Evolutionary conservation across 2,113 vertebrate genomes (phyloP), one percentile per base, ranked within the genome.

Genomic region (Rhombomys opimus): DNA sequence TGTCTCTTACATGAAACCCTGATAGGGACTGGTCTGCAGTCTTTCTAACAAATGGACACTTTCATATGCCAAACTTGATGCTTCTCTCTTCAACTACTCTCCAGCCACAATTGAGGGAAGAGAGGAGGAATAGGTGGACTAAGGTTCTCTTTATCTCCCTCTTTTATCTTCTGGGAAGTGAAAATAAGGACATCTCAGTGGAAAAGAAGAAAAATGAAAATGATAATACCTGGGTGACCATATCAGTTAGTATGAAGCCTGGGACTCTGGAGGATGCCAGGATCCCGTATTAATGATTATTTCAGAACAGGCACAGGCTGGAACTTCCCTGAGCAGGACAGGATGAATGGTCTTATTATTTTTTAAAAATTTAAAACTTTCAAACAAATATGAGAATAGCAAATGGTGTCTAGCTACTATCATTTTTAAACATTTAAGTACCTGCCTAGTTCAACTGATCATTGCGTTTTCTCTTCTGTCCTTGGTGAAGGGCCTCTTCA

Each of bases 401-500:
- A 68, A 96, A 96, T 91, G 23, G 6, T 87, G 70, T 67, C 30
- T 84, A 76, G 25, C 52, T 52, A 57, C 30, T 77, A 25, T 86
- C 30, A 41, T 57, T 68, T 95, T 78, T 91, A 73, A 81, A 88
- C 25, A 65, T 70, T 68, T 92, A 93, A 76, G 84, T 91, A 78
- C 35, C 92, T 92, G 94, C 97, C 94, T 95, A 88, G 92, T n/a
- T 96, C 97, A 96, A 90, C 89, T 93, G 78, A 89, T 6, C 65
- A 82, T 75, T 59, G 96, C 97, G 27, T 78, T 96, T 97, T 96
- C 87, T 91, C 91, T 95, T 96, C 93, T 96, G 91, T 97, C 85
- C 89, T 97, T 97, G 94, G 78, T 97, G 32, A 97, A 96, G 95
- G 95, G 91, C 61, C 78, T 96, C 65, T 32, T 98, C 95, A 98